Conservation (phyloP, 2,888 invertebrate species). For the Horisme vitalbata region DNA sequence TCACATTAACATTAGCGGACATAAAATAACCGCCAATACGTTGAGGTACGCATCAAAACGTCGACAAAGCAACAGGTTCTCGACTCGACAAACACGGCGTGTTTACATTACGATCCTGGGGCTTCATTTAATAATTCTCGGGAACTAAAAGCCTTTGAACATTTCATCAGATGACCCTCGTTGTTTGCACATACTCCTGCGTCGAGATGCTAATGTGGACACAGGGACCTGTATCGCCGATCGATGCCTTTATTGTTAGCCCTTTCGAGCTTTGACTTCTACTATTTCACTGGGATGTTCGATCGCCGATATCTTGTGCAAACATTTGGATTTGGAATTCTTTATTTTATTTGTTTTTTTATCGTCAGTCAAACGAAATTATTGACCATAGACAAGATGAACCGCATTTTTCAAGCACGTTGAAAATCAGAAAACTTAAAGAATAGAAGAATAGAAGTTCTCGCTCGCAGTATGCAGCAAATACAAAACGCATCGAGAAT, state of each 20-base stretch:
- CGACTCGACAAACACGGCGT: constrained; percentile 72
- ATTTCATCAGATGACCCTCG: constrained; percentile 83
- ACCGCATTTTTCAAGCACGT: too few species aligned
- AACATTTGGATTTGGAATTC: constrained; percentile 50
- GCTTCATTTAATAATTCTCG: constrained; percentile 83
- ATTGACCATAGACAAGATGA: constrained; percentile 9
- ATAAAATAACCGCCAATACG: constrained; percentile 81
- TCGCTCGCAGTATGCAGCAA: too few species aligned
- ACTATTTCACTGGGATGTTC: constrained; percentile 69
- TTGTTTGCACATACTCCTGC: constrained; percentile 81
- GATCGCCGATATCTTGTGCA: constrained; percentile 65
- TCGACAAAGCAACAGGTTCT: constrained; percentile 81
- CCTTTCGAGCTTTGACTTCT: constrained; percentile 66
- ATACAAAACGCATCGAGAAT: too few species aligned
- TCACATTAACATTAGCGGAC: constrained; percentile 76
- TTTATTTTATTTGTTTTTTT: constrained; percentile 33
- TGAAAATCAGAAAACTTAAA: too few species aligned
- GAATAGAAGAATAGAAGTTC: too few species aligned
- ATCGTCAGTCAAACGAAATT: constrained; percentile 17
- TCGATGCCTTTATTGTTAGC: constrained; percentile 78
- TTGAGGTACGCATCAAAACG: constrained; percentile 73
- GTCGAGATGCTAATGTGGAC: constrained; percentile 82
- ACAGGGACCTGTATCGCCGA: constrained; percentile 82
- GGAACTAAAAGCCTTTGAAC: constrained; percentile 84
- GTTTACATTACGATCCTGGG: constrained; percentile 82